Conservation (phyloP, 2,888 invertebrate genomes). For the Flexamia atlantica region DNA sequence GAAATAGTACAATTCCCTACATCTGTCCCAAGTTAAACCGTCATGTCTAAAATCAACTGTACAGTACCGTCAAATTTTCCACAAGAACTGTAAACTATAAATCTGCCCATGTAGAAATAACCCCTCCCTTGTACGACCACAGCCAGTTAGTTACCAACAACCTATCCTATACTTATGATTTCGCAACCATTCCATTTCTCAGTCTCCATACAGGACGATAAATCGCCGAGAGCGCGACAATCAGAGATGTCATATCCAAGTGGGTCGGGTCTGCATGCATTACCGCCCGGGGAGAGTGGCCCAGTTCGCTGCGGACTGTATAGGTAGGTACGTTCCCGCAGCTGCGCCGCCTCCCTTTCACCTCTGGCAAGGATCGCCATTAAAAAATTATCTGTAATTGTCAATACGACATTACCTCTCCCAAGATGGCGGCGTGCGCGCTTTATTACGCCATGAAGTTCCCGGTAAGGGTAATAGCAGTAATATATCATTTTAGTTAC, state of each 20-base stretch:
- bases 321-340: not conserved
- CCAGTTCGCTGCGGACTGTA: not conserved
- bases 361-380: constrained; percentile 28
- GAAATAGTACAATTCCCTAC: too few species aligned
- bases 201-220: not conserved
- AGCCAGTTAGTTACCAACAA: not conserved
- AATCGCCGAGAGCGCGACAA: not conserved
- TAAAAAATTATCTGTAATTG: constrained; percentile 47
- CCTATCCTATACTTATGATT: not conserved
- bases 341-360: constrained; percentile 29
- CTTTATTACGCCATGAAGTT: constrained; percentile 22
- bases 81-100: too few species aligned
- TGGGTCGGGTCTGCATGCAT: constrained; percentile 11
- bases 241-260: not conserved
- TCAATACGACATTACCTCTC: constrained; percentile 15
- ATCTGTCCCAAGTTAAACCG: too few species aligned
- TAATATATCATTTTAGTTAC: constrained; percentile 17
- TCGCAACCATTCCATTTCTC: not conserved
- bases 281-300: constrained; percentile 5
- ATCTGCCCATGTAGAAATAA: too few species aligned
- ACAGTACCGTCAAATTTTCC: too few species aligned
- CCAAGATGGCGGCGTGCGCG: constrained; percentile 1
- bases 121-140: too few species aligned
- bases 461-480: not conserved
- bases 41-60: too few species aligned